A percentile compares a stretch with the other conserved stretches of the same genome.
Conservation (phyloP, 53 echinoderm and acorn worm genomes). For the Pentamera pediparva region DNA sequence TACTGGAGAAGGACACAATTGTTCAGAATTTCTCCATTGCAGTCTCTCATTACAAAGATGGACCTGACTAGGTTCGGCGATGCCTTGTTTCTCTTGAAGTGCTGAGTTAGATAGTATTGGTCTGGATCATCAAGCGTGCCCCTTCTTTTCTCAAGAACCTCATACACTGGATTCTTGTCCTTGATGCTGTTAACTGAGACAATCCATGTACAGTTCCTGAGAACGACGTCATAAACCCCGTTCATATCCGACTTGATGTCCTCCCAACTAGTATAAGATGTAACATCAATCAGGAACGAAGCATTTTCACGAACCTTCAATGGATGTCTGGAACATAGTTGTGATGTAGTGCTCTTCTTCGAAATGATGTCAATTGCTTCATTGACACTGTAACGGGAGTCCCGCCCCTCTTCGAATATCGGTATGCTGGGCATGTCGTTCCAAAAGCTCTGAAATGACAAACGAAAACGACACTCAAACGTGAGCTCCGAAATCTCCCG, state of each 20-base stretch:
- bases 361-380: not conserved
- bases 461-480: too few species aligned
- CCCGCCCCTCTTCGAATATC: not conserved
- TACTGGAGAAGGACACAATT: not conserved
- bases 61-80: not conserved
- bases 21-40: conserved; percentile 13
- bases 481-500: too few species aligned
- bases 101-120: not conserved
- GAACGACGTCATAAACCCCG: not conserved
- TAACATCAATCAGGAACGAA: conserved; percentile 9
- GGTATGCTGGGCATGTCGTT: not conserved
- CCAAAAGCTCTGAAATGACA: not conserved
- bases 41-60: not conserved
- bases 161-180: not conserved
- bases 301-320: conserved; percentile 2
- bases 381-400: not conserved
- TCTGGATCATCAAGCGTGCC: not conserved
- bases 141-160: not conserved
- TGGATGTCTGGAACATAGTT: not conserved
- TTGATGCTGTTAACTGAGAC: not conserved
- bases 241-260: conserved; percentile 5
- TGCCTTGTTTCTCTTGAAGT: conserved; percentile 13
- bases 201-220: not conserved
- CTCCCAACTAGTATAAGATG: not conserved
- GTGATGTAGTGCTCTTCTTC: not conserved